Evolutionary conservation across 2,797 vertebrate genomes (phyloP).

Genomic region (Clamator glandarius): DNA sequence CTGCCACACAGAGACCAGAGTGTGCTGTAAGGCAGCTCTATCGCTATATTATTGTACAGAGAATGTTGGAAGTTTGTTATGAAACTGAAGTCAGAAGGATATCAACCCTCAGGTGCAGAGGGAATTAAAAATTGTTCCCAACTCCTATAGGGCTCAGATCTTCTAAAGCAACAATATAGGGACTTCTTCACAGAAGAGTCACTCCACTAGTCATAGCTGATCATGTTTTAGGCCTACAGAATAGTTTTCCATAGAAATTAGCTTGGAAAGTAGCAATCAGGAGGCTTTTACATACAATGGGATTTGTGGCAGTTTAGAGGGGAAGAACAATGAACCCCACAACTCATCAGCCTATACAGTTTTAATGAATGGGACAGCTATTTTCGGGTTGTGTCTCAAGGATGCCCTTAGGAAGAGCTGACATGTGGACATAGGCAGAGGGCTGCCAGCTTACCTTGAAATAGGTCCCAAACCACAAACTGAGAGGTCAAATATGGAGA

Average conservation of each 20-base stretch:
- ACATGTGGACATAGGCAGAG: neutral
- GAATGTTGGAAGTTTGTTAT: neutral
- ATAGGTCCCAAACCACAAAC: neutral
- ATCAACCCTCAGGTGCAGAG: neutral
- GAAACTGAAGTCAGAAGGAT: neutral
- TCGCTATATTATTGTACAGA: neutral
- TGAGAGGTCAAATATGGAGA: neutral
- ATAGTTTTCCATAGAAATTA: neutral
- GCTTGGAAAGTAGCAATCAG: neutral
- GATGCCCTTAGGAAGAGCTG: neutral
- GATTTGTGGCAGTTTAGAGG: neutral
- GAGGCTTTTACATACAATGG: neutral
- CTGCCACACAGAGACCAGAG: neutral
- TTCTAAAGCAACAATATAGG: neutral
- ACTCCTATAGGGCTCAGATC: neutral
- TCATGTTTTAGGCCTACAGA: neutral
- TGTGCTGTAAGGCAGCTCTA: neutral
- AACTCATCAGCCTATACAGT: neutral
- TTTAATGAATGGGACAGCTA: neutral
- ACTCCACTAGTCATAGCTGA: neutral
- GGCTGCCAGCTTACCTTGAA: neutral
- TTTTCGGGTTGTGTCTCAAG: neutral
- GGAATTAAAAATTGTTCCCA: neutral
- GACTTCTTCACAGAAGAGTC: neutral
- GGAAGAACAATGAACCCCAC: neutral